Conservation (phyloP, 2,888 invertebrate genomes). For the Gastrophysa polygoni region DNA sequence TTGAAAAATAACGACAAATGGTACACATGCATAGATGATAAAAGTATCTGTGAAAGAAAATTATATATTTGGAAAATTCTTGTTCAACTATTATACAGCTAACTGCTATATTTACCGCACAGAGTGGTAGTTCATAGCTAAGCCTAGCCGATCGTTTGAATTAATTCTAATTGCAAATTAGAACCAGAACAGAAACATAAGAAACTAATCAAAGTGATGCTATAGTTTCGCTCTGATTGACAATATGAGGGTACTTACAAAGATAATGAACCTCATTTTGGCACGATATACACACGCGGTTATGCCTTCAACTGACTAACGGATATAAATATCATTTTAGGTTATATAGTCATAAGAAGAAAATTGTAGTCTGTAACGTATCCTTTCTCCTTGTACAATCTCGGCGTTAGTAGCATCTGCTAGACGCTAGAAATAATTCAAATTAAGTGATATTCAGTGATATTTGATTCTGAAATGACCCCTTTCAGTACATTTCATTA, state of each 20-base stretch:
- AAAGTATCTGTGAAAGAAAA: too few species aligned
- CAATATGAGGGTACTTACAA: not conserved
- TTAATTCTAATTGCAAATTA: too few species aligned
- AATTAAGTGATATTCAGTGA: not conserved
- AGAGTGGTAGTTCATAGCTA: too few species aligned
- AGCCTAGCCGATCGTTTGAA: too few species aligned
- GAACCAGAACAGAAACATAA: too few species aligned
- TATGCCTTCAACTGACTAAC: not conserved
- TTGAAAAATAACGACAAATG: too few species aligned
- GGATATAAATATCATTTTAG: not conserved
- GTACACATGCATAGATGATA: too few species aligned
- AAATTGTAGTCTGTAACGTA: constrained; percentile 8
- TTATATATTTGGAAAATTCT: too few species aligned
- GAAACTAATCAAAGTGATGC: too few species aligned
- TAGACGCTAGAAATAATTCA: constrained; percentile 1
- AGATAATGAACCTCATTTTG: constrained; percentile 1
- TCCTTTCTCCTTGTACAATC: constrained; percentile 9
- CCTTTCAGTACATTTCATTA: constrained; percentile 1
- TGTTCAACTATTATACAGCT: too few species aligned
- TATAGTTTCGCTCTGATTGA: not conserved
- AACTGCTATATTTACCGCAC: too few species aligned
- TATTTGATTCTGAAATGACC: constrained; percentile 1
- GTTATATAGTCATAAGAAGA: constrained; percentile 11
- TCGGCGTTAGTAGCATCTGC: constrained; percentile 2
- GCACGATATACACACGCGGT: not conserved